These are phyloP conservation scores for Drosophila erecta DNA, from an alignment of 1,140 invertebrate species.

Conservation along the genomic window DNA sequence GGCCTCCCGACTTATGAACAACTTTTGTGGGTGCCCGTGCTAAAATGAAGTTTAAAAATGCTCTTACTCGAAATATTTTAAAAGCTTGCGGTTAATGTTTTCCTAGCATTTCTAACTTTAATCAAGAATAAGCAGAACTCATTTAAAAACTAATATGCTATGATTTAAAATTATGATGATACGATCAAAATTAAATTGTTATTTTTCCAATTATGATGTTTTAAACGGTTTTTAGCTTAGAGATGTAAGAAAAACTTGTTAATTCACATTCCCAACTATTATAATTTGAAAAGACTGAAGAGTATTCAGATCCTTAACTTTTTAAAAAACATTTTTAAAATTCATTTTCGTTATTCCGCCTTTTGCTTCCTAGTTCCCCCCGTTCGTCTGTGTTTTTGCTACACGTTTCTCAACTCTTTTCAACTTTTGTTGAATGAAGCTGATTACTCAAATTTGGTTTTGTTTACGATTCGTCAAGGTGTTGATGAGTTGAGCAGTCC, in stretches of 20 bases:
- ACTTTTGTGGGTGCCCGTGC: background rate
- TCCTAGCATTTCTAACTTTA: too few species aligned
- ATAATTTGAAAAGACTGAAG: slow-evolving; percentile 9
- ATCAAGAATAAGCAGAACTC: too few species aligned
- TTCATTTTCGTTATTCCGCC: slow-evolving; percentile 28
- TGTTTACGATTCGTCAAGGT: slow-evolving; percentile 80
- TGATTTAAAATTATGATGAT: too few species aligned
- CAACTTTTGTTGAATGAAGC: slow-evolving; percentile 73
- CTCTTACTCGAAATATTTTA: background rate
- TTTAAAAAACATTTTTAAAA: slow-evolving; percentile 6
- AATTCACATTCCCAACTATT: too few species aligned
- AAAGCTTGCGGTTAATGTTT: too few species aligned
- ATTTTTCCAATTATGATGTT: too few species aligned
- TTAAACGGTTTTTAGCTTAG: too few species aligned
- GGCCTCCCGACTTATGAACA: background rate
- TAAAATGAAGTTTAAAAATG: background rate
- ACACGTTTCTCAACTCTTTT: slow-evolving; percentile 66
- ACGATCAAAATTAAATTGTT: too few species aligned
- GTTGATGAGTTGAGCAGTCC: slow-evolving; percentile 61
- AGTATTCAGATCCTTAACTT: slow-evolving; percentile 27
- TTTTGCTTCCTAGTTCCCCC: slow-evolving; percentile 42
- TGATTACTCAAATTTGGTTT: slow-evolving; percentile 82
- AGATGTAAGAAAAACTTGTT: too few species aligned
- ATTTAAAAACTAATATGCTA: too few species aligned
- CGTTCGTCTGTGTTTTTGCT: slow-evolving; percentile 51